Percentiles rank a stretch among this genome's conserved stretches.
Evolutionary conservation across 2,797 vertebrate species (phyloP).

Genomic region (Carcharodon carcharias): DNA sequence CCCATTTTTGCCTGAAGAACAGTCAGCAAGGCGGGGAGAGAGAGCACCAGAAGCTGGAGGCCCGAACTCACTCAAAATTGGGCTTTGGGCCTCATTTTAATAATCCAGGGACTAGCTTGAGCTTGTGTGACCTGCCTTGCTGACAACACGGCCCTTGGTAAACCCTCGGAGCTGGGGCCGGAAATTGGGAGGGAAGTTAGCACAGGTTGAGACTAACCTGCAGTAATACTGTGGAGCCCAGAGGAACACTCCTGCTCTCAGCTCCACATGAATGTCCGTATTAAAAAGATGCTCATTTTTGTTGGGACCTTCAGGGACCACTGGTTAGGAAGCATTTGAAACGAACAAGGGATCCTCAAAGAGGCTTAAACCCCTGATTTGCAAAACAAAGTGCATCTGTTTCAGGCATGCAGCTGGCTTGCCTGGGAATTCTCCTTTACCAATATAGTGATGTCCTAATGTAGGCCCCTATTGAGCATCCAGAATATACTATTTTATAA

Average conservation of each 20-base stretch:
- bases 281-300: not conserved
- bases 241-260: not conserved
- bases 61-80: not conserved
- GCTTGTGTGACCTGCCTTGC: not conserved
- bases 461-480: not conserved
- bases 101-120: not conserved
- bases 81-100: not conserved
- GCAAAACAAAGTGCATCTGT: not conserved
- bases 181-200: not conserved
- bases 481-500: not conserved
- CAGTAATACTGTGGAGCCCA: not conserved
- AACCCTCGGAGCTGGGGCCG: not conserved
- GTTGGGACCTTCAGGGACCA: not conserved
- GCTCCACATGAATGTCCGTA: too few relatives aligned
- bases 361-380: not conserved
- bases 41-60: not conserved
- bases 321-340: not conserved
- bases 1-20: not conserved
- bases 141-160: not conserved
- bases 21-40: not conserved
- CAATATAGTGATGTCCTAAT: not conserved
- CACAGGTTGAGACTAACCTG: not conserved
- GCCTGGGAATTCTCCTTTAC: not conserved
- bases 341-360: not conserved
- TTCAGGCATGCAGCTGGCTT: not conserved